Evolutionary conservation across 2,888 invertebrate genomes (phyloP).

Genomic region (Kryphioiulus occultus): DNA sequence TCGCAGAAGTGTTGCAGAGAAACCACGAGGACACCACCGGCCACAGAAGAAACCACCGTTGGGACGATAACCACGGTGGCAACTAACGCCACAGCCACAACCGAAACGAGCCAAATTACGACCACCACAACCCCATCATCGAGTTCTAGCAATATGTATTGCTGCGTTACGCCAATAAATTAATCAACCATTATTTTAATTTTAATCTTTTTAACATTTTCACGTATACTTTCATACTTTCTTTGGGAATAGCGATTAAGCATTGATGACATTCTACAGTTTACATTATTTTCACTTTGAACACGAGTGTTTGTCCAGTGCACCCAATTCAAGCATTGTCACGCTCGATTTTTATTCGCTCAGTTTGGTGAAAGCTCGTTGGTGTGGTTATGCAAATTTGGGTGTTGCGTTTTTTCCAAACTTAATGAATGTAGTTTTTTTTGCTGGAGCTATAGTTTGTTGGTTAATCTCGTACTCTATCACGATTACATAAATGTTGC

Average conservation of each 20-base stretch:
- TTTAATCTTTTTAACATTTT: neutral
- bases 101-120: neutral
- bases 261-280: no score
- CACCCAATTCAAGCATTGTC: neutral
- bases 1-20: neutral
- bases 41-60: neutral
- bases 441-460: neutral
- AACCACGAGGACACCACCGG: neutral
- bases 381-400: neutral
- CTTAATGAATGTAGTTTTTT: neutral
- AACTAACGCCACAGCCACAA: neutral
- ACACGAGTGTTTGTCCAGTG: neutral
- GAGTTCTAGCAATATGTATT: neutral
- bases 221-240: no score
- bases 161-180: neutral
- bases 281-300: neutral
- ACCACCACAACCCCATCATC: neutral
- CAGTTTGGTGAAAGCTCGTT: neutral
- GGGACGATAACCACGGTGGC: neutral
- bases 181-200: neutral
- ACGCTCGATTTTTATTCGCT: neutral
- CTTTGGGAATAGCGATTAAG: no score
- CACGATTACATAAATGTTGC: slow-evolving; percentile 12
- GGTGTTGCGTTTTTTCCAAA: neutral
- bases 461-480: neutral